A percentile compares a stretch with the other conserved stretches of the same genome.
Conservation (phyloP, 2,113 vertebrate genomes). For the Chaetops frenatus region DNA sequence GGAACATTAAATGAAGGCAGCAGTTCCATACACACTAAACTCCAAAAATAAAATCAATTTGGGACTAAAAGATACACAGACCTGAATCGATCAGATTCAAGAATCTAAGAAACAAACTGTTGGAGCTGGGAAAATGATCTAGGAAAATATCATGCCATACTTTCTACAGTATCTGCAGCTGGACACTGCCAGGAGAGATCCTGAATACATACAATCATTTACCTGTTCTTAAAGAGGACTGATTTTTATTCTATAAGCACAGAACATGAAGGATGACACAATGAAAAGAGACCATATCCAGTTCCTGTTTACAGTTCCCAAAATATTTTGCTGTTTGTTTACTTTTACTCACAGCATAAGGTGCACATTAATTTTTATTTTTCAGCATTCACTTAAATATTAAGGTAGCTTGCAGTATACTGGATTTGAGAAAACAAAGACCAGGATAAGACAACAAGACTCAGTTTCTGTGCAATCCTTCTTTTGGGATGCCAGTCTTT, state of each 20-base stretch:
- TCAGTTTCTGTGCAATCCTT: background rate
- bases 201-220: background rate
- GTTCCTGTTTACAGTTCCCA: background rate
- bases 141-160: background rate
- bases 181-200: background rate
- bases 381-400: background rate
- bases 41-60: background rate
- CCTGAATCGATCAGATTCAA: background rate
- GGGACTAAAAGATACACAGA: background rate
- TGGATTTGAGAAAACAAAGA: background rate
- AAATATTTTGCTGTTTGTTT: background rate
- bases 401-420: background rate
- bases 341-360: background rate
- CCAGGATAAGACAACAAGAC: background rate
- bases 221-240: background rate
- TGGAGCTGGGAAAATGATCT: background rate
- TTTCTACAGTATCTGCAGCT: background rate
- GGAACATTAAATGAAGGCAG: background rate
- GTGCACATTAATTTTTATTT: background rate
- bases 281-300: background rate
- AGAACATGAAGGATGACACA: background rate
- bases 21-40: background rate
- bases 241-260: background rate
- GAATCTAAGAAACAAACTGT: background rate
- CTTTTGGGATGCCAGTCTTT: background rate